These are phyloP conservation scores for Limnothrissa miodon DNA, from an alignment of 2,113 vertebrate species.

Conservation along the genomic window DNA sequence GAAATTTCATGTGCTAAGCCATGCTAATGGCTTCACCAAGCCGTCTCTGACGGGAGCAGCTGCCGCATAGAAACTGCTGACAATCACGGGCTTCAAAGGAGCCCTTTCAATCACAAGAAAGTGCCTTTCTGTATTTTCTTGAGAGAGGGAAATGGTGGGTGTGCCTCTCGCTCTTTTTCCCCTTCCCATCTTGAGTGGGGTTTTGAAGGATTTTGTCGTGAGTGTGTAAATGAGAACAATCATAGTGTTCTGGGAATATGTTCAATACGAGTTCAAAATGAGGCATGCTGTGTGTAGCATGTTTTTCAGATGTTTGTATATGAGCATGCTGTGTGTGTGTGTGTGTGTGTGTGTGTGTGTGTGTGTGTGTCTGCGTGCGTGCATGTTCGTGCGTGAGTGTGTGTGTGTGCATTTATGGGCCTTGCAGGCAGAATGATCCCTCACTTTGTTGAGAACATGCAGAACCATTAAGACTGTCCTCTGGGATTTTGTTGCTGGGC, in stretches of 20 bases:
- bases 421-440: slow-evolving; percentile 32
- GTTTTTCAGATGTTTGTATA: not conserved
- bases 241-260: not conserved
- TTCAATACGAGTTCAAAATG: too few relatives aligned
- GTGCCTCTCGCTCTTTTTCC: not conserved
- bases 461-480: slow-evolving; percentile 21
- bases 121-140: not conserved
- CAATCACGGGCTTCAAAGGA: slow-evolving; percentile 40
- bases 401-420: not conserved
- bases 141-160: not conserved
- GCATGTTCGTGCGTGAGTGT: not conserved
- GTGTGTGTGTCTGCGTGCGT: not conserved
- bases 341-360: not conserved
- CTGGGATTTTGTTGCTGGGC: slow-evolving; percentile 17
- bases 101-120: slow-evolving; percentile 37
- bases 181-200: not conserved
- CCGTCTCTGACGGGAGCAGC: slow-evolving; percentile 33
- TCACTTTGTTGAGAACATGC: not conserved
- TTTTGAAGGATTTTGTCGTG: not conserved
- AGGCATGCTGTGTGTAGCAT: not conserved
- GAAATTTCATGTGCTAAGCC: slow-evolving; percentile 46
- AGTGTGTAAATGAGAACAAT: not conserved
- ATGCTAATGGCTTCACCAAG: slow-evolving; percentile 35
- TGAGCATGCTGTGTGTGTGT: not conserved
- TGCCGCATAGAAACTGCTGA: slow-evolving; percentile 28